A percentile compares a stretch with the other conserved stretches of the same genome.
These are phyloP conservation scores for Helarctos malayanus DNA, from an alignment of 2,797 vertebrate genomes.

Conservation along the genomic window DNA sequence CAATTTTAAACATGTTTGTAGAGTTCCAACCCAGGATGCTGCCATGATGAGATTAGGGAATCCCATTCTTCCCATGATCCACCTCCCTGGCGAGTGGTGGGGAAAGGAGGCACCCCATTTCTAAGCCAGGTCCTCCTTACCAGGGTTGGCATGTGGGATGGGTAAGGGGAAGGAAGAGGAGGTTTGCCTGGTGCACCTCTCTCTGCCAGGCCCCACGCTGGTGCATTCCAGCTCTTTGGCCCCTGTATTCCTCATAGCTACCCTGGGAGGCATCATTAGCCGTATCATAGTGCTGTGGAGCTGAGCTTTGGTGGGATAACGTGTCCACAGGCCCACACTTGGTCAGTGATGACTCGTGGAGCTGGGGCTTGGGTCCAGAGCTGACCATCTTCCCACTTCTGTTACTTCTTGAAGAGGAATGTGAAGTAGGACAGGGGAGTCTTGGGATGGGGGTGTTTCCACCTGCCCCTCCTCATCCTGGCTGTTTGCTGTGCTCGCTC, in stretches of 20 bases:
- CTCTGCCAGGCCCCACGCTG: too few relatives aligned
- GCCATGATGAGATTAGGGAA: not conserved
- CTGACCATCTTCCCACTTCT: not conserved
- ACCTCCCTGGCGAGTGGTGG: rapidly evolving
- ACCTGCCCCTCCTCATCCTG: not conserved
- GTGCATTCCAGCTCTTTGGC: rapidly evolving
- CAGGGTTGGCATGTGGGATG: not conserved
- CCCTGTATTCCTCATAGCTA: rapidly evolving
- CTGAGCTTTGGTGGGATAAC: not conserved
- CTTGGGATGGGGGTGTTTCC: not conserved
- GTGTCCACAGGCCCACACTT: rapidly evolving
- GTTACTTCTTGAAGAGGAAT: not conserved
- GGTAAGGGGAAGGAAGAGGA: not conserved
- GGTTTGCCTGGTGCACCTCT: rapidly evolving
- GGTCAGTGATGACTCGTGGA: rapidly evolving
- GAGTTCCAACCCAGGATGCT: not conserved
- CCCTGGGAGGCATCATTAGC: not conserved
- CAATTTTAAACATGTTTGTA: not conserved
- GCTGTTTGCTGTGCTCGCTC: not conserved
- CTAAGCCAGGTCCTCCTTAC: not conserved
- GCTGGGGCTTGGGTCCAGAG: not conserved
- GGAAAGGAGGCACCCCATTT: not conserved
- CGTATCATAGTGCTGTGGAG: rapidly evolving
- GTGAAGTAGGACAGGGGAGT: not conserved
- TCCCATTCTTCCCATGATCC: not conserved